A percentile compares a stretch with the other conserved stretches of the same genome.
Evolutionary conservation across 2,113 vertebrate species (phyloP).

Genomic region (Podiceps cristatus): DNA sequence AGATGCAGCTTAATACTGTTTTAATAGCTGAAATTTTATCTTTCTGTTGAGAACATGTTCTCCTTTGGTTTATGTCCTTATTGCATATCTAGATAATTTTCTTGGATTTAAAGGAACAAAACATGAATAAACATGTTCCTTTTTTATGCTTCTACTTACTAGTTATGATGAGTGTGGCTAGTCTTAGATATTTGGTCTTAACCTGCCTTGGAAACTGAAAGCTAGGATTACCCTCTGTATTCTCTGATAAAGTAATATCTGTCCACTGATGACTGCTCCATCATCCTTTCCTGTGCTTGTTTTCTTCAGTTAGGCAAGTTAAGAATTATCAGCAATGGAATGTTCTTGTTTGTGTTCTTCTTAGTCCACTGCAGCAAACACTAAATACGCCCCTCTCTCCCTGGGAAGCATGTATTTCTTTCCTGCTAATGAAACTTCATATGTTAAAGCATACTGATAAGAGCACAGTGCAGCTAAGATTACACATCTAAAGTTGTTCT

Average conservation of each 20-base stretch:
- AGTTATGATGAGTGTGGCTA: neutral
- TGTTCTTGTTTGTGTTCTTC: neutral
- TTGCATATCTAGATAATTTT: neutral
- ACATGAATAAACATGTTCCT: fast-evolving
- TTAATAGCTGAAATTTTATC: neutral
- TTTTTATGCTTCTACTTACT: neutral
- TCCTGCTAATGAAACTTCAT: neutral
- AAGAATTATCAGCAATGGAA: neutral
- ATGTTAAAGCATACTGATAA: neutral
- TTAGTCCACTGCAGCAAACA: neutral
- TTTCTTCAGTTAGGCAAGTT: neutral
- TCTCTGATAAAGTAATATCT: neutral
- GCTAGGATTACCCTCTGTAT: neutral
- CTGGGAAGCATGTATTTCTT: neutral
- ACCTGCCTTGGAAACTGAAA: neutral
- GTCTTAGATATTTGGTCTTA: neutral
- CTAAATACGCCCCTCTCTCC: neutral
- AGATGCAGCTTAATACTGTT: neutral
- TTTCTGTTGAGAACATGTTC: neutral
- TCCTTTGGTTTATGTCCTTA: neutral
- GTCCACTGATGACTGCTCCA: neutral
- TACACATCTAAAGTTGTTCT: neutral
- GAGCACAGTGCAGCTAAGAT: neutral
- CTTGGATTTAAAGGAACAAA: neutral
- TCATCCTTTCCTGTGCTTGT: neutral